A percentile compares a stretch with the other conserved stretches of the same genome.
phyloP scores from a whole-genome alignment of 2,797 vertebrate species.

The Coendou prehensilis region DNA sequence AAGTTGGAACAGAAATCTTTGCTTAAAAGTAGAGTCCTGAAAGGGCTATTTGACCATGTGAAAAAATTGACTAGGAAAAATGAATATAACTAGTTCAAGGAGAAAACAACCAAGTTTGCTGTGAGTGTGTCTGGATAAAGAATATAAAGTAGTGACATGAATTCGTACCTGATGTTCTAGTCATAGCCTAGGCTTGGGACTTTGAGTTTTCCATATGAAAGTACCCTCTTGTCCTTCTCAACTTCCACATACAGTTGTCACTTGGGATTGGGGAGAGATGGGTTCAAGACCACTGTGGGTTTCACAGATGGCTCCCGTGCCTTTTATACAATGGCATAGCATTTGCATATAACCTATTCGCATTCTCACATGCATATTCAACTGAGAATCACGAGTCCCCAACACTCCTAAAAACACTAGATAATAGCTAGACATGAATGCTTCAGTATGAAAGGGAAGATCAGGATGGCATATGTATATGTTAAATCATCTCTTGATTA shows the following conservation, averaged over 20 bases:
- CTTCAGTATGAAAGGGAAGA: neutral
- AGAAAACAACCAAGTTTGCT: neutral
- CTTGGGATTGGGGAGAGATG: neutral
- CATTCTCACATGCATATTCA: neutral
- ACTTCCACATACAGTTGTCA: fast-evolving
- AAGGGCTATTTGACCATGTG: neutral
- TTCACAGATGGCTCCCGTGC: neutral
- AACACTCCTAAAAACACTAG: neutral
- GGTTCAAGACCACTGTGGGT: neutral
- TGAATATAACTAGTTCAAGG: neutral
- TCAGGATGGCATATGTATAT: neutral
- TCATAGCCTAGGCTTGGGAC: neutral
- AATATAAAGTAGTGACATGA: neutral
- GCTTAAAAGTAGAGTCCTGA: neutral
- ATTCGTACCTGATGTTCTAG: too few species aligned
- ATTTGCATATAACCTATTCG: neutral
- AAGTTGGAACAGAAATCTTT: neutral
- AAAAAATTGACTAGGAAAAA: neutral
- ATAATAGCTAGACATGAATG: neutral
- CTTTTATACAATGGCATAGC: neutral
- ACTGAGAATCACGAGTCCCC: neutral
- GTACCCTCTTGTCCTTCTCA: neutral
- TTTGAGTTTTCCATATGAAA: neutral
- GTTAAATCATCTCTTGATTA: neutral
- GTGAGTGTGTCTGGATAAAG: neutral